Conservation (phyloP, 2,888 invertebrate species). For the Molanna angustata region DNA sequence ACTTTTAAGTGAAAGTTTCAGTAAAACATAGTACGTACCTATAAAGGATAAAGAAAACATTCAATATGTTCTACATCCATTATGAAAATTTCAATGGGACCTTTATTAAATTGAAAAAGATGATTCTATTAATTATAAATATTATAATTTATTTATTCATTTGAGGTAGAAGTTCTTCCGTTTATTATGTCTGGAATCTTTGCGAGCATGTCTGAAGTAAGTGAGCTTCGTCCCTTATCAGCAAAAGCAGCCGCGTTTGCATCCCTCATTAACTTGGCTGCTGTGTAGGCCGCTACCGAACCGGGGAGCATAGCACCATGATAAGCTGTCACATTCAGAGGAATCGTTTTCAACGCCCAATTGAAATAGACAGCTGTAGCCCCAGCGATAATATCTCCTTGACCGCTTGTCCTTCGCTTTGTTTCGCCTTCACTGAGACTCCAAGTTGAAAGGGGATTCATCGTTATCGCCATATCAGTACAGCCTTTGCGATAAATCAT, state of each 20-base stretch:
- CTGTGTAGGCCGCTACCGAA: constrained; percentile 14
- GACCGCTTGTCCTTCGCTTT: constrained; percentile 8
- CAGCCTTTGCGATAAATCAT: constrained; percentile 23
- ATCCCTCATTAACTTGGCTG: constrained; percentile 13
- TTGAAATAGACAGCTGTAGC: constrained; percentile 18
- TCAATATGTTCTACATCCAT: too few relatives aligned
- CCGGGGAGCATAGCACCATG: constrained; percentile 20
- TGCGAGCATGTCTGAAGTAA: constrained; percentile 12
- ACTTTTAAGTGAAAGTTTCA: too few relatives aligned
- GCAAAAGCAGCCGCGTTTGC: neutral
- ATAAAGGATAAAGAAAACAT: too few relatives aligned
- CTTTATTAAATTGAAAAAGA: too few relatives aligned
- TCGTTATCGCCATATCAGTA: constrained; percentile 19
- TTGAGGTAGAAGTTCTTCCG: too few relatives aligned
- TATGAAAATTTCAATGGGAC: too few relatives aligned
- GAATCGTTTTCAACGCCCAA: constrained; percentile 12
- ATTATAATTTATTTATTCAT: too few relatives aligned
- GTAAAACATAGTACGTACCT: too few relatives aligned
- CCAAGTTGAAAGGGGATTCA: constrained; percentile 16
- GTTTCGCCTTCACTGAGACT: neutral
- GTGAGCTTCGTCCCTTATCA: neutral
- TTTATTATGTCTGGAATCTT: neutral
- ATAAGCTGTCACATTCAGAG: neutral
- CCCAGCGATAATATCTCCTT: constrained; percentile 20
- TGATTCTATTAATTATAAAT: too few relatives aligned